phyloP scores from a whole-genome alignment of 2,797 vertebrate genomes.

The Paguma larvata region DNA sequence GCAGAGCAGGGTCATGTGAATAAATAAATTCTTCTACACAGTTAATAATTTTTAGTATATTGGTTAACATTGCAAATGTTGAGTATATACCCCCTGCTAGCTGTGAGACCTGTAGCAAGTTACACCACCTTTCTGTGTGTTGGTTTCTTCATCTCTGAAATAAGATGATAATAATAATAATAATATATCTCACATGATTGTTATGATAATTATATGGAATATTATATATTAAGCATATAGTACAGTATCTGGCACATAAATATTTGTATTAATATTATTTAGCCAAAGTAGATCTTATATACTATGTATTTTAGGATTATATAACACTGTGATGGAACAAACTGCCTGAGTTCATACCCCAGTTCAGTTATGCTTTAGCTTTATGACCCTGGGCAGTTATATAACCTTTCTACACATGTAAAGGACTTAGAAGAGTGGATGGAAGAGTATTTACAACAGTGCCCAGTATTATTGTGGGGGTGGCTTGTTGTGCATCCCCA shows the following conservation, averaged over 20 bases:
- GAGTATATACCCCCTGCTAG: not conserved
- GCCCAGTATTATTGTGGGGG: accelerated
- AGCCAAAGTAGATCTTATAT: not conserved
- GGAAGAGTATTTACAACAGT: not conserved
- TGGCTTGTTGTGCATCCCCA: no score
- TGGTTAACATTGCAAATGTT: not conserved
- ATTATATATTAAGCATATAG: not conserved
- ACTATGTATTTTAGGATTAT: not conserved
- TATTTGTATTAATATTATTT: not conserved
- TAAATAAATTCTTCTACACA: not conserved
- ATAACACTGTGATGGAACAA: not conserved
- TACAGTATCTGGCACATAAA: not conserved
- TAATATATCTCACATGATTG: not conserved
- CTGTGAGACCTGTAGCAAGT: not conserved
- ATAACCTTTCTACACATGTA: not conserved
- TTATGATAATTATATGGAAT: not conserved
- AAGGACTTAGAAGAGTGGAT: not conserved
- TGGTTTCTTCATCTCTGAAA: not conserved
- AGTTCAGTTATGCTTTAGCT: not conserved
- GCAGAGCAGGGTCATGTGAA: not conserved
- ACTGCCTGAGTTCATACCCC: not conserved
- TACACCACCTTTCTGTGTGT: not conserved
- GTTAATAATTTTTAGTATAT: not conserved
- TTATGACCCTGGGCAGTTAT: not conserved
- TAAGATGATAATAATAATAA: not conserved